These are phyloP conservation scores for Sceloporus tristichus DNA, from an alignment of 2,113 vertebrate genomes.

Conservation along the genomic window DNA sequence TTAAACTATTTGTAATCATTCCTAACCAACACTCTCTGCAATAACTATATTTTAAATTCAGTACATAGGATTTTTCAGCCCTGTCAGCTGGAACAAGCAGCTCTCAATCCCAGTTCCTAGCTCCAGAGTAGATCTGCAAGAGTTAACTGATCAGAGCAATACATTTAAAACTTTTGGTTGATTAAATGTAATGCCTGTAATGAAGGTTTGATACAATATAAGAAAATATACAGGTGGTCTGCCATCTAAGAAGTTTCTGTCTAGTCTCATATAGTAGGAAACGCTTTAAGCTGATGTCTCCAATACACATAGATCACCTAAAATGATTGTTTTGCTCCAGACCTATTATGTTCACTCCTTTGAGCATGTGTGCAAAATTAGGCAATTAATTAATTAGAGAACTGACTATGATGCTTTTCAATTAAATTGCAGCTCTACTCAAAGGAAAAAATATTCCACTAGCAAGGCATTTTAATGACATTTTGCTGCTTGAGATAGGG, in stretches of 20 bases:
- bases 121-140: neutral
- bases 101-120: neutral
- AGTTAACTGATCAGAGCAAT: neutral
- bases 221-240: too few species aligned
- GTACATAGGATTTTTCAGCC: neutral
- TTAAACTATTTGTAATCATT: conserved; percentile 8
- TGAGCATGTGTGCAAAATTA: neutral
- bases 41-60: neutral
- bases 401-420: neutral
- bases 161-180: too few species aligned
- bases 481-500: neutral
- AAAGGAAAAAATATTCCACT: neutral
- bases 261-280: too few species aligned
- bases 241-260: too few species aligned
- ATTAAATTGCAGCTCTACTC: neutral
- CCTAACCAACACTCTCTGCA: neutral
- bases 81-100: neutral
- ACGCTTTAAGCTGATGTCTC: neutral
- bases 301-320: neutral
- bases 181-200: too few species aligned
- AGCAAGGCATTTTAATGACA: neutral
- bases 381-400: neutral
- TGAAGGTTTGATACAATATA: too few species aligned
- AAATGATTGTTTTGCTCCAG: neutral
- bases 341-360: neutral